phyloP scores from a whole-genome alignment of 2,888 invertebrate genomes.

The Conchocele bisecta region DNA sequence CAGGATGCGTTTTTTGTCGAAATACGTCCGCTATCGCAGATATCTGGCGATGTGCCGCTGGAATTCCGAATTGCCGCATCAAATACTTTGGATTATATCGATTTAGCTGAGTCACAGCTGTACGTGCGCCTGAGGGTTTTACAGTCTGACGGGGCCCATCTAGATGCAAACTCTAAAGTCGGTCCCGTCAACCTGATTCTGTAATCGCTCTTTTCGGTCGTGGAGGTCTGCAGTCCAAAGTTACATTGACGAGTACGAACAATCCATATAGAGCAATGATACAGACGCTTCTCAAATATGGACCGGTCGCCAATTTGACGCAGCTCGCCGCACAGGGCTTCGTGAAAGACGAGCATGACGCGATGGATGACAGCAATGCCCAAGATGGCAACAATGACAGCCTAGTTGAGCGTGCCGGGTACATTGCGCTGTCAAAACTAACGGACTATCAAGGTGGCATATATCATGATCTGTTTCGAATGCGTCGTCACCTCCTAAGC shows the following conservation, averaged over 20 bases:
- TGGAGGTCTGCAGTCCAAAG: slow-evolving; percentile 19
- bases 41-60: slow-evolving; percentile 8
- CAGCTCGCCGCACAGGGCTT: slow-evolving; percentile 3
- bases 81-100: slow-evolving; percentile 16
- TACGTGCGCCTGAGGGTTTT: slow-evolving; percentile 17
- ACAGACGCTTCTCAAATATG: slow-evolving; percentile 6
- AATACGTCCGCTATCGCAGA: slow-evolving; percentile 25
- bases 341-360: background rate
- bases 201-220: background rate
- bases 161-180: background rate
- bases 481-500: slow-evolving; percentile 35
- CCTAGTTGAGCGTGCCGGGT: background rate
- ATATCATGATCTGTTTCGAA: slow-evolving; percentile 36
- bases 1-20: slow-evolving; percentile 5
- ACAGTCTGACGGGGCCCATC: slow-evolving; percentile 5
- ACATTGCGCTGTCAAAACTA: slow-evolving; percentile 9
- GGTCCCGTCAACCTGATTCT: slow-evolving; percentile 5
- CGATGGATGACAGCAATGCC: background rate
- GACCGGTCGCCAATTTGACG: background rate
- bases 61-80: slow-evolving; percentile 7
- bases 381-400: background rate
- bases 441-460: slow-evolving; percentile 30
- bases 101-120: background rate
- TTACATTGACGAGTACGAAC: background rate
- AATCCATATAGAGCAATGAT: slow-evolving; percentile 9